Evolutionary conservation across 92 coral and sea anemone genomes (phyloP).

Genomic region (Pocillopora grandis): DNA sequence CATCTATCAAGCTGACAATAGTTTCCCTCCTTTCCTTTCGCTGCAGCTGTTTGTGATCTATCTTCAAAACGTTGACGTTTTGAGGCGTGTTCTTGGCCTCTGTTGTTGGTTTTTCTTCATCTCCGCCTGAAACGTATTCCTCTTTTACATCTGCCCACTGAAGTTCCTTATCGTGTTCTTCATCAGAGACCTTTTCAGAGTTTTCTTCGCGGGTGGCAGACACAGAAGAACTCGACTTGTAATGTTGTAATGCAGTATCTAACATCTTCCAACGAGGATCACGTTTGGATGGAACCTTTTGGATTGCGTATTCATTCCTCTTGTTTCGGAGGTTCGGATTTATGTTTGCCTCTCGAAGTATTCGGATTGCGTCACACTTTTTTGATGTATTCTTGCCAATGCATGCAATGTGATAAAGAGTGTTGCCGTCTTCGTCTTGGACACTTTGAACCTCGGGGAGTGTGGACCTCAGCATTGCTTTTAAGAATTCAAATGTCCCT

Average conservation of each 20-base stretch:
- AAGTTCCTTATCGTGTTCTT: not conserved
- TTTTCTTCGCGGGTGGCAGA: not conserved
- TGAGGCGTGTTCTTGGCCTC: not conserved
- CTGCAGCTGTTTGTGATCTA: constrained; percentile 18
- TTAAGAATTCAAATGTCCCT: constrained; percentile 46
- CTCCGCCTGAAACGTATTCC: not conserved
- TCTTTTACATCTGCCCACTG: not conserved
- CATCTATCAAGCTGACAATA: not conserved
- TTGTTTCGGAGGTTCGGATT: constrained; percentile 62
- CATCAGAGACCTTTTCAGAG: constrained; percentile 1
- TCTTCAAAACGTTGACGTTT: not conserved
- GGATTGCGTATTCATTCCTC: constrained; percentile 36
- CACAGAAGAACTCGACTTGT: constrained; percentile 5
- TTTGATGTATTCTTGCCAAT: constrained; percentile 49
- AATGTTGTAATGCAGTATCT: constrained; percentile 36
- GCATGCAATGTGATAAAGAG: constrained; percentile 57
- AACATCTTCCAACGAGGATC: constrained; percentile 68
- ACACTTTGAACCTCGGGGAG: constrained; percentile 36
- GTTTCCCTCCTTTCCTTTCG: not conserved
- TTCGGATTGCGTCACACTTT: constrained; percentile 50
- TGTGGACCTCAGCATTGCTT: constrained; percentile 46
- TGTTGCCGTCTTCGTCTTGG: constrained; percentile 51
- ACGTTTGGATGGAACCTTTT: constrained; percentile 3
- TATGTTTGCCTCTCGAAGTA: constrained; percentile 52
- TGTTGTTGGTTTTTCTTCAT: not conserved